Evolutionary conservation across 2,113 vertebrate species (phyloP).

Genomic region (Asarcornis scutulata): DNA sequence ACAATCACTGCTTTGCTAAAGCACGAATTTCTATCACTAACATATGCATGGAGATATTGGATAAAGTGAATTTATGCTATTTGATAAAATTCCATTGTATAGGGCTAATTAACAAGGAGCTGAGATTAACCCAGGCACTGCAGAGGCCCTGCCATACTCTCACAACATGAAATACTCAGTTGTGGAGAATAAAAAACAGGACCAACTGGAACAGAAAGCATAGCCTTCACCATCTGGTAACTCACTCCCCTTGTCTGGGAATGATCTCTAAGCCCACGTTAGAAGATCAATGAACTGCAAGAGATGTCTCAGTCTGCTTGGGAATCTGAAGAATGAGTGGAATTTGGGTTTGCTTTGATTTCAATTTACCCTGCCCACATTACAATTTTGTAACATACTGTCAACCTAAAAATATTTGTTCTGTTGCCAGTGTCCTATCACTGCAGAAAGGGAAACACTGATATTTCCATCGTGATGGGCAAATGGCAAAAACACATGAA

Average conservation of each 20-base stretch:
- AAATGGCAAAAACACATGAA: conserved; percentile 8
- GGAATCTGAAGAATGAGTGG: conserved; percentile 55
- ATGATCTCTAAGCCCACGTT: background rate
- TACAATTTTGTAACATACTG: conserved; percentile 23
- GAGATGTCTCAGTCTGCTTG: conserved; percentile 46
- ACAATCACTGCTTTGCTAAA: background rate
- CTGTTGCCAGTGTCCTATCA: background rate
- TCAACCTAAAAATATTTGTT: conserved; percentile 36
- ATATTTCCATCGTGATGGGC: background rate
- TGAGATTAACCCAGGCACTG: background rate
- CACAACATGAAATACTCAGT: background rate
- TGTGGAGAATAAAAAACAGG: background rate
- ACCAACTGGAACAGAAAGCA: background rate
- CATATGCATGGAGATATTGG: background rate
- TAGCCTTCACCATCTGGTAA: background rate
- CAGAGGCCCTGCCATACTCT: background rate
- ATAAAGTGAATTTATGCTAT: background rate
- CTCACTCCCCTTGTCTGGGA: background rate
- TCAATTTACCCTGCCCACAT: conserved; percentile 26
- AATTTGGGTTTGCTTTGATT: conserved; percentile 60
- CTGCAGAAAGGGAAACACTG: background rate
- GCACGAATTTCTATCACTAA: background rate
- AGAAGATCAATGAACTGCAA: conserved; percentile 50
- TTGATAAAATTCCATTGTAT: background rate
- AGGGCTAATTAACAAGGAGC: background rate